Evolutionary conservation across 2,888 invertebrate species (phyloP), one percentile per base, ranked within the genome.

Genomic region (Clivina fossor): DNA sequence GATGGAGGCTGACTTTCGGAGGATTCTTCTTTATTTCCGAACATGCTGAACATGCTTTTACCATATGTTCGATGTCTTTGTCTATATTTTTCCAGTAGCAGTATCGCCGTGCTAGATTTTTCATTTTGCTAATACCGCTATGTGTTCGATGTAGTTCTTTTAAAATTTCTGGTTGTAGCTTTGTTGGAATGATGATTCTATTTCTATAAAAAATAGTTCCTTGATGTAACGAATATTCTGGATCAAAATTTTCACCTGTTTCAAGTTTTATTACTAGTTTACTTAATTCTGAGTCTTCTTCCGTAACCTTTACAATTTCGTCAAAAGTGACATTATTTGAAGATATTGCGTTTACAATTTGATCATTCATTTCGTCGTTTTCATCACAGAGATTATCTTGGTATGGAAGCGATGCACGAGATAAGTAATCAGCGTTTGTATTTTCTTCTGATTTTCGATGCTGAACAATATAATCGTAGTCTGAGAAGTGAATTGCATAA

Each of bases 61-160:
- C 63, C 2, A 65, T 22, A 9, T 37, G 8, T 51, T 66, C 65
- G 37, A 66, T 64, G 46, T 65, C 63, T 18, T 44, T 40, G 41
- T 66, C 63, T 15, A 65, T 60, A 16, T 41, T 37, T 26, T 59
- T 59, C 64, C 64, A 65, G 41, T 58, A 63, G 2, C 61, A 59
- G 55, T 62, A 61, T 8, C 58, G 48, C 16, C 64, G 44, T 1
- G 63, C 61, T 3, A 63, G 37, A 8, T 58, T 37, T 55, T 66
- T 65, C 63, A 63, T 66, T 57, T 60, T 64, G 0, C 48, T 44
- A 9, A 63, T 61, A 13, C 65, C 62, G 16, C 60, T 30, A 51
- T 64, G 64, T n/a, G 61, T 63, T 4, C 38, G 35, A 56, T 66
- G 63, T 16, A 65, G 59, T 58, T 66, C 61, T 22, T 63, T 48